A percentile compares a stretch with the other conserved stretches of the same genome.
phyloP scores from a whole-genome alignment of 2,113 vertebrate species.

The Eonycteris spelaea region DNA sequence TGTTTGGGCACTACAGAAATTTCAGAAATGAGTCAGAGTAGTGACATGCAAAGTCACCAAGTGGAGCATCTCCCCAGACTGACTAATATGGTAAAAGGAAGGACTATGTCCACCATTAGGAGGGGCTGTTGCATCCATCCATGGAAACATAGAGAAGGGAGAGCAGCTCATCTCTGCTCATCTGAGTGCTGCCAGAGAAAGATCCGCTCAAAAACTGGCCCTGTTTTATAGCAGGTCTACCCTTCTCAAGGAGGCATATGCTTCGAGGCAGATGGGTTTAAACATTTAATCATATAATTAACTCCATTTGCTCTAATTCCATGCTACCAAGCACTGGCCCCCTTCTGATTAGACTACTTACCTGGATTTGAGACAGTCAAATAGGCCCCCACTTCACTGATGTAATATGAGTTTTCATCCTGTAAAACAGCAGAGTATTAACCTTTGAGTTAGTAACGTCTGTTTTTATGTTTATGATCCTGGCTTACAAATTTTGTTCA shows the following conservation, averaged over 20 bases:
- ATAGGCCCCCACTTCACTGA: constrained; percentile 78
- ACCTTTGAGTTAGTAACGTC: not conserved
- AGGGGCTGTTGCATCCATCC: not conserved
- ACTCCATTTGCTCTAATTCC: not conserved
- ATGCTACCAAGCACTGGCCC: not conserved
- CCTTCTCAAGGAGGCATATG: not conserved
- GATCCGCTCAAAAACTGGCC: not conserved
- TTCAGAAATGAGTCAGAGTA: not conserved
- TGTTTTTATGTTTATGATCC: not conserved
- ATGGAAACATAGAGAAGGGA: not conserved
- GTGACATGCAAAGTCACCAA: not conserved
- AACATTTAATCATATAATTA: not conserved
- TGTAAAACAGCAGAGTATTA: constrained; percentile 75
- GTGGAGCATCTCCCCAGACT: not conserved
- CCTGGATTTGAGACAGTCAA: constrained; percentile 72
- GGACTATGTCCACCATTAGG: not conserved
- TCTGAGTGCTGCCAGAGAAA: not conserved
- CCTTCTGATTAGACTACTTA: constrained; percentile 65
- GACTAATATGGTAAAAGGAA: not conserved
- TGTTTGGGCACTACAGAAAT: not conserved
- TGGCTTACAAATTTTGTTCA: not conserved
- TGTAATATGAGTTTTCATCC: constrained; percentile 81
- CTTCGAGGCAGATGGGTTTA: not conserved
- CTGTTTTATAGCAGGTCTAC: not conserved
- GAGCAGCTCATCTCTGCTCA: not conserved